Evolutionary conservation across 2,113 vertebrate species (phyloP).

Genomic region (Bostrychus sinensis): DNA sequence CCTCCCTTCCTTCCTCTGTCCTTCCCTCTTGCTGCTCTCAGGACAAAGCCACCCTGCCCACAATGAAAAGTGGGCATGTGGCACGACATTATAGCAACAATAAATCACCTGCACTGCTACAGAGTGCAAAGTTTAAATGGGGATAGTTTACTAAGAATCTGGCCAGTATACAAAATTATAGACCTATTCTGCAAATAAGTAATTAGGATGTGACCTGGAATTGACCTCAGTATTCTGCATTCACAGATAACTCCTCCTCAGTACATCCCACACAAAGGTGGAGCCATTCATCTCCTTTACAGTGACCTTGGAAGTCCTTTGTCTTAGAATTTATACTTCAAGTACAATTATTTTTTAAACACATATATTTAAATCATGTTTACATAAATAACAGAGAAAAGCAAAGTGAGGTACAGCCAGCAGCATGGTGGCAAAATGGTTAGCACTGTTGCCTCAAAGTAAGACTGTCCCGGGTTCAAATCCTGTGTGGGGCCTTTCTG

Average conservation of each 20-base stretch:
- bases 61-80: not conserved
- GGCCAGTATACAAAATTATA: not conserved
- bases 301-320: too few relatives aligned
- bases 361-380: too few relatives aligned
- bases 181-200: not conserved
- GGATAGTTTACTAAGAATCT: not conserved
- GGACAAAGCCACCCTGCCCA: not conserved
- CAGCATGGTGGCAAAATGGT: too few relatives aligned
- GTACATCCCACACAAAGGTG: not conserved
- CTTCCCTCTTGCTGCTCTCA: not conserved
- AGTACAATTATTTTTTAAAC: too few relatives aligned
- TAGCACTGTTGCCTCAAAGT: too few relatives aligned
- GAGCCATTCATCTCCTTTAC: not conserved
- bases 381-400: too few relatives aligned
- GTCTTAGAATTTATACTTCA: too few relatives aligned
- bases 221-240: not conserved
- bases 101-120: not conserved
- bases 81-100: not conserved
- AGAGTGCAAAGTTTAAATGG: not conserved
- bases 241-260: not conserved
- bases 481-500: too few relatives aligned
- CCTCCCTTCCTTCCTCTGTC: constrained; percentile 40
- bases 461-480: too few relatives aligned
- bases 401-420: too few relatives aligned
- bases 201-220: not conserved